Percentiles rank a stretch among this genome's conserved stretches.
Evolutionary conservation across 2,797 vertebrate genomes (phyloP).

Genomic region (Pristis pectinata): DNA sequence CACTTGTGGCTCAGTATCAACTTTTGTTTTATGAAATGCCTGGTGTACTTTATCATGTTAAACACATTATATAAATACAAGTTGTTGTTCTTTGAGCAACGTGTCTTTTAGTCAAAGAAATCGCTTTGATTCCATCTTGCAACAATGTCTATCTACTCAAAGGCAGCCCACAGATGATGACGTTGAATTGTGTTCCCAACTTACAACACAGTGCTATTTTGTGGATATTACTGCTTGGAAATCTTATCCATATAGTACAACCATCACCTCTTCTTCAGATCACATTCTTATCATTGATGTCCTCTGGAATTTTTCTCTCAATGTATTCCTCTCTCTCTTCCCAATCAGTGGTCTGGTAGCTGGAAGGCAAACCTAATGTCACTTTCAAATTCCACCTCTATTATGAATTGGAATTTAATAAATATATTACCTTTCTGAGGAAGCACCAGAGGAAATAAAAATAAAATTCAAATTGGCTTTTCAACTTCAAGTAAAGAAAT

Average conservation of each 20-base stretch:
- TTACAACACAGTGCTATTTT: too few species aligned
- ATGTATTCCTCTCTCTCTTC: not conserved
- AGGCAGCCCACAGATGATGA: not conserved
- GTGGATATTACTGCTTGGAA: not conserved
- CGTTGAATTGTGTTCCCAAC: too few species aligned
- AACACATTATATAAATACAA: too few species aligned
- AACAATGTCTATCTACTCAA: not conserved
- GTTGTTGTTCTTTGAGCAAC: not conserved
- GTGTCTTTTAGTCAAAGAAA: not conserved
- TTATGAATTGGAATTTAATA: not conserved
- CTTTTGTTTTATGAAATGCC: too few species aligned
- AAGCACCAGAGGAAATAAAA: not conserved
- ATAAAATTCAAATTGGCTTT: not conserved
- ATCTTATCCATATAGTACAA: not conserved
- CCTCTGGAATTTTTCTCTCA: not conserved
- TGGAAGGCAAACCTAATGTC: not conserved
- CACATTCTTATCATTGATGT: not conserved
- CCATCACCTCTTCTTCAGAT: not conserved
- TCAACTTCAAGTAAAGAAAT: not conserved
- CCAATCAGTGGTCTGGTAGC: not conserved
- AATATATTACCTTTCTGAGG: not conserved
- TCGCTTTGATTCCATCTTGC: not conserved
- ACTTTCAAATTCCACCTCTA: not conserved
- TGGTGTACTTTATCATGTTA: too few species aligned
- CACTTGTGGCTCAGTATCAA: not conserved